Base-by-base conservation (phyloP, 1,140 invertebrate genomes). In the Campoletis sonorensis region DNA sequence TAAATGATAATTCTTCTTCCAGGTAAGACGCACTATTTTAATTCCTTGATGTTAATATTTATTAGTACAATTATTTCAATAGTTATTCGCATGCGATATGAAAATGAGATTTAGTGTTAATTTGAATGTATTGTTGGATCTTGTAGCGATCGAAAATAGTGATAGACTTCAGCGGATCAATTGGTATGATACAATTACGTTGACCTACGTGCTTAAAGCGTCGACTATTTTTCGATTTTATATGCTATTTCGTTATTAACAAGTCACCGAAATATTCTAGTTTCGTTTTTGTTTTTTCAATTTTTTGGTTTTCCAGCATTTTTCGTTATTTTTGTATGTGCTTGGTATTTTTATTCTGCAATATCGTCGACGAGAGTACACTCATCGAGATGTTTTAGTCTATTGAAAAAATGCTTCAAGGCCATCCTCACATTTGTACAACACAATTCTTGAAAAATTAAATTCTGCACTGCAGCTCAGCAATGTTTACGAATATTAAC, bases 101-200 rank as follows among this genome's bases (percentile, higher is more conserved):
- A 58, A 26, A 49, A 83, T 79, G 80, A 81, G 58, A 67, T 81
- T 67, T 80, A 84, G 84, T 83, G 83, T 86, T 86, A 58, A 84
- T 87, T 86, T 85, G 81, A 84, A 11, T 86, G 40, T 88, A 82
- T 89, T 88, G 86, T 70, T 89, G 88, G 87, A 87, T 86, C 81
- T 49, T 83, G 85, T 89, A 88, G 86, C 83, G 88, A 87, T 89
- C 87, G 84, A 83, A 88, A 88, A 83, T 88, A 87, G 86, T 82
- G 86, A 88, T 87, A 87, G 79, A 81, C 83, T 81, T 77, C 82
- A 79, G 82, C 82, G 82, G 76, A 85, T 78, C 81, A 86, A 85
- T 81, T 83, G 87, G 87, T 87, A 87, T 84, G 85, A 81, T 82
- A 87, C 58, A 83, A 82, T 84, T 76, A 61, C 27, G 33, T 67